A percentile compares a stretch with the other conserved stretches of the same genome.
Conservation (phyloP, 92 coral and sea anemone species). For the Ricordea florida region DNA sequence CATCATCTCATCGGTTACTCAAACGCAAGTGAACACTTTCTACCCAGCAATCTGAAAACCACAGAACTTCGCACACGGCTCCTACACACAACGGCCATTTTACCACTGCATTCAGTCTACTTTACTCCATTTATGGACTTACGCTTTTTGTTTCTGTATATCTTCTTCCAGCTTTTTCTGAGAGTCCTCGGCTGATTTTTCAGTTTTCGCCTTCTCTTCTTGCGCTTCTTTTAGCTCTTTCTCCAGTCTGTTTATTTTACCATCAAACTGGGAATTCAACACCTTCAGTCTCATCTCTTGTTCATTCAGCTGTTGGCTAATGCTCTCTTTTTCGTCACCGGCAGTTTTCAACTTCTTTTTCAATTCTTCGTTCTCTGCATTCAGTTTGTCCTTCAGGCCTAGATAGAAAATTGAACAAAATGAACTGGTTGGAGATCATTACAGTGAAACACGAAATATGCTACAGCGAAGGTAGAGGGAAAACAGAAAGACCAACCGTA, state of each 20-base stretch:
- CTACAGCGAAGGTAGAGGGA: too few species aligned
- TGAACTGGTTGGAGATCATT: too few species aligned
- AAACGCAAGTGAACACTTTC: too few species aligned
- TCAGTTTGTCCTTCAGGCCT: constrained; percentile 76
- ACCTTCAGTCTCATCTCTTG: constrained; percentile 81
- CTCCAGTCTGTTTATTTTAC: constrained; percentile 76
- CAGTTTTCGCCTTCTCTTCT: constrained; percentile 42
- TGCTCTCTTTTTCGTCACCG: constrained; percentile 68
- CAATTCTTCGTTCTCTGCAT: constrained; percentile 81
- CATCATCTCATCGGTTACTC: too few species aligned
- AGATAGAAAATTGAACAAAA: too few species aligned
- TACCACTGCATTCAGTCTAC: too few species aligned
- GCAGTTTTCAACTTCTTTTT: constrained; percentile 65
- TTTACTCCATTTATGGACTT: too few species aligned
- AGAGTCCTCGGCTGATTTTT: constrained; percentile 54
- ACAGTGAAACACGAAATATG: too few species aligned
- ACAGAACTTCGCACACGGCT: too few species aligned
- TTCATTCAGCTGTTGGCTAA: constrained; percentile 61
- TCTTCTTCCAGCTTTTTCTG: constrained; percentile 48
- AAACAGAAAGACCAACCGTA: too few species aligned
- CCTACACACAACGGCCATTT: too few species aligned
- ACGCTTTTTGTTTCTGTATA: constrained; percentile 12
- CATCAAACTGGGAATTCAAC: constrained; percentile 83
- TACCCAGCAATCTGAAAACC: too few species aligned
- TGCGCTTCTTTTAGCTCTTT: constrained; percentile 79